Percentiles rank a stretch among this genome's conserved stretches.
Conservation (phyloP, 2,113 vertebrate species). For the Hippolais icterina region DNA sequence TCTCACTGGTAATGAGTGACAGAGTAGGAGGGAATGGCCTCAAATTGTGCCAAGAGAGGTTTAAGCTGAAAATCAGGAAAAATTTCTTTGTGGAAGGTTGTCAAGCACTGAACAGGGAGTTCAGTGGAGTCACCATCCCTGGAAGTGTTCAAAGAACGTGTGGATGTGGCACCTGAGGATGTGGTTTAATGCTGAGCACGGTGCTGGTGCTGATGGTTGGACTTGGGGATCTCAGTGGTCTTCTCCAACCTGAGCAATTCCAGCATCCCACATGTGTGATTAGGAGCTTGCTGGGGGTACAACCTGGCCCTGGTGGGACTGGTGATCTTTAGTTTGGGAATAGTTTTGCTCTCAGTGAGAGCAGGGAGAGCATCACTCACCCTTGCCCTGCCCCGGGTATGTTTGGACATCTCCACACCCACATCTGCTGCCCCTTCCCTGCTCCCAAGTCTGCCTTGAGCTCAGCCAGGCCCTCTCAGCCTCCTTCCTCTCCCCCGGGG, state of each 20-base stretch:
- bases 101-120: not conserved
- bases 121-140: not conserved
- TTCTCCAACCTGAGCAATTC: not conserved
- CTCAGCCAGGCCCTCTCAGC: not conserved
- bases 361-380: not conserved
- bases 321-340: not conserved
- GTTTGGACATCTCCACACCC: not conserved
- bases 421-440: not conserved
- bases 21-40: rapidly evolving
- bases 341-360: not conserved
- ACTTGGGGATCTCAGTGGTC: no score
- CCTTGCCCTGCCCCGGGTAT: not conserved
- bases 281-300: not conserved
- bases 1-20: not conserved
- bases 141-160: rapidly evolving
- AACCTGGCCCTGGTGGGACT: not conserved
- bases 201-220: not conserved
- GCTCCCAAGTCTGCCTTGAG: not conserved
- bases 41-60: not conserved
- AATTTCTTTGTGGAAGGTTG: not conserved
- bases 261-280: no score
- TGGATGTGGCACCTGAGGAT: not conserved
- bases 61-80: not conserved
- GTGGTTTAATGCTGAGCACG: not conserved
- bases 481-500: not conserved